Base-by-base conservation (phyloP, 1,140 invertebrate genomes). In the Lethocerus indicus region DNA sequence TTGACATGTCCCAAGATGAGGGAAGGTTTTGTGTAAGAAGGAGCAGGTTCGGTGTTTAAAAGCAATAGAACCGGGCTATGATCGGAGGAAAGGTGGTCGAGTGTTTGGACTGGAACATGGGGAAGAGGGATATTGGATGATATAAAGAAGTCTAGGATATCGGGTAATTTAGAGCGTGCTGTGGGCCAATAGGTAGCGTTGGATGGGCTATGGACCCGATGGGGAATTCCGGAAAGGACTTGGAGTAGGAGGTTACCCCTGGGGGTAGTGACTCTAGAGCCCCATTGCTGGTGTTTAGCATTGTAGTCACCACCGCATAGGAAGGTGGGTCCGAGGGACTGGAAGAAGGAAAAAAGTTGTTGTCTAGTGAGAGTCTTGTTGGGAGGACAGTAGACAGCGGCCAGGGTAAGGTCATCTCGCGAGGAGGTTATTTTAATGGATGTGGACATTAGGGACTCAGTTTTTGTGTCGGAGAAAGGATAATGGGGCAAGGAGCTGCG, bases 291-390 rank as follows among this genome's bases (percentile, higher is more conserved):
- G 37, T 66, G 60, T 57, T 68, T 67, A n/a, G 62, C 61, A 50
- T 68, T 69, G 37, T 58, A 67, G 44, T 68, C 63, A 0, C 64
- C 64, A 14, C 60, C 63, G 3, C 55, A 58, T 23, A 67, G 56
- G 50, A 65, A 66, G 44, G 55, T 52, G 7, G 47, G 39, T 6
- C 64, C 63, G 16, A 68, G 48, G 9, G 49, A 36, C 24, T 18
- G 18, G 46, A 68, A 60, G 37, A 60, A 61, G 7, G 52, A 23
- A n/a, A 27, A 29, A 44, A 59, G 66, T 1, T 65, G 29, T 13
- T 59, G 20, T 24, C 50, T 27, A 37, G 57, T 60, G 18, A 62
- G 29, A 14, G 39, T 50, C 52, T 56, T 49, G 42, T 58, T 61
- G 23, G 61, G 60, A 27, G 63, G 61, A 45, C 59, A 57, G 26